Conservation (phyloP, 2,113 vertebrate genomes). For the Crocuta crocuta region DNA sequence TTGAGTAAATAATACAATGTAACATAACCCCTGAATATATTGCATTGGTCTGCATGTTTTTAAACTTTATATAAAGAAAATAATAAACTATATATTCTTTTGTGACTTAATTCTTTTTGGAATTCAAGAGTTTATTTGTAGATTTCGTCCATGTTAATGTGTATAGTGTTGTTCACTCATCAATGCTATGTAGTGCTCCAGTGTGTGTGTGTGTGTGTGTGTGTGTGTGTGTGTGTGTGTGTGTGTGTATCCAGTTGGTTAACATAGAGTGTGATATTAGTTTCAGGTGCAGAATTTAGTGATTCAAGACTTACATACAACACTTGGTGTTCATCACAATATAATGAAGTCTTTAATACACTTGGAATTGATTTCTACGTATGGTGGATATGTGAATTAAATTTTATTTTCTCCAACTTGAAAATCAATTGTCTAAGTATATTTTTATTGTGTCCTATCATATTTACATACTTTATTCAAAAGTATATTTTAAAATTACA, state of each 20-base stretch:
- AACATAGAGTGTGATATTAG: neutral
- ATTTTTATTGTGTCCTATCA: neutral
- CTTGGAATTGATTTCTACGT: neutral
- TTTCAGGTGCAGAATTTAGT: neutral
- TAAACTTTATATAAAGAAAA: slow-evolving; percentile 19
- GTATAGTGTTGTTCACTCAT: neutral
- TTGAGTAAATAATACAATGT: neutral
- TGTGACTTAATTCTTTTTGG: neutral
- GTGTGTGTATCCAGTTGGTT: neutral
- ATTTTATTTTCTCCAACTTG: neutral
- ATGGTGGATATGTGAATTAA: neutral
- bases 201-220: neutral
- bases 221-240: neutral
- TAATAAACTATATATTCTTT: neutral
- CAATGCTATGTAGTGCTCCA: neutral
- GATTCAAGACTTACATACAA: neutral
- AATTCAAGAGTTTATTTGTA: neutral
- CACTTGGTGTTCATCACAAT: neutral
- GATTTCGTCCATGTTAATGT: neutral
- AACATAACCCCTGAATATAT: neutral
- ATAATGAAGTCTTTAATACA: slow-evolving; percentile 19
- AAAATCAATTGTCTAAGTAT: neutral
- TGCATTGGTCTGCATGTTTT: neutral
- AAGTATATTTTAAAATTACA: neutral
- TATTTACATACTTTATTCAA: neutral